Evolutionary conservation across 1,140 invertebrate genomes (phyloP), one percentile per base, ranked within the genome.

Genomic region (Heliconius congener): DNA sequence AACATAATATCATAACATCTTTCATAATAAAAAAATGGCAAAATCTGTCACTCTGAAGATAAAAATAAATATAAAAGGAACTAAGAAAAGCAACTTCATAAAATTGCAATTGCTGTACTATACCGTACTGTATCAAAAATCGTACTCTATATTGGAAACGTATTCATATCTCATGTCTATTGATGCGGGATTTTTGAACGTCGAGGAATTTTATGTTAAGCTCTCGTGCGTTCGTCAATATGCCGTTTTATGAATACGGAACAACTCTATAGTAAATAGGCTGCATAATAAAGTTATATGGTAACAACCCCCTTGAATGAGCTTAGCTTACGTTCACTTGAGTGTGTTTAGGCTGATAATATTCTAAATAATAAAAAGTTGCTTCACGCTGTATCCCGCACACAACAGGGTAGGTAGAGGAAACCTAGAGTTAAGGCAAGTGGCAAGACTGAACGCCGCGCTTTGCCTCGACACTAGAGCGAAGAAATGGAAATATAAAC

Each of bases 121-220:
- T 60, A 13, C 8, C 3, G 55, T 60, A 60, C 55, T 60, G 2
- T 60, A 60, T 60, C n/a, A 23, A 66, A 66, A 66, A 66, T 66
- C 3, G n/a, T 30, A 66, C 60, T 27, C 60, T 30, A 66, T 27
- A 30, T 66, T n/a, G 60, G 3, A 27, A 66, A 66, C 60, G 27
- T 66, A 66, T 66, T 66, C 60, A 66, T 66, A 66, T 66, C 23
- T 66, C 60, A 66, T 30, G 27, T 66, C 23, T 30, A 66, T 66
- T 66, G 27, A 66, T 30, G 60, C 27, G 27, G 60, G 60, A 66
- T 30, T 66, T 66, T 66, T 23, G 55, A 57, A 8, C 23, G 60
- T 16, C 11, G 60, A 66, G 4, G 27, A 30, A 66, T 66, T 66
- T 27, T 66, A 66, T 66, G 27, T n/a, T 66, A 66, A 66, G 60